Percentiles rank a stretch among this genome's conserved stretches.
These are phyloP conservation scores for Meta bourneti DNA, from an alignment of 2,888 invertebrate species.

Conservation along the genomic window DNA sequence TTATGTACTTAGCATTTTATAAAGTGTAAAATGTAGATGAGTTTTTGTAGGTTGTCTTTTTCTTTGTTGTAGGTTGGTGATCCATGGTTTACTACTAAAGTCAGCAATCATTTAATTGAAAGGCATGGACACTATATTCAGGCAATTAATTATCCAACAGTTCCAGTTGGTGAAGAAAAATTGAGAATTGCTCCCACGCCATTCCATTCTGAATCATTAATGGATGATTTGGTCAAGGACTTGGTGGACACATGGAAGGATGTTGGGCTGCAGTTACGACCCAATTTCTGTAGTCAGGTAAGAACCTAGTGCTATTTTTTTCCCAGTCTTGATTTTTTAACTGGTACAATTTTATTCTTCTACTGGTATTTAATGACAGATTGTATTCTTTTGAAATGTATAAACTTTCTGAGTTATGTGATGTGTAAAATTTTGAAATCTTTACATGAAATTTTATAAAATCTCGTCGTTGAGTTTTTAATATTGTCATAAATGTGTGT, in stretches of 20 bases:
- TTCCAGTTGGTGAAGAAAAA: conserved; percentile 94
- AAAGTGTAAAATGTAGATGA: conserved; percentile 21
- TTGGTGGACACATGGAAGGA: conserved; percentile 90
- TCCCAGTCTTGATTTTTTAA: too few species aligned
- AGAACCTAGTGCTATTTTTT: not conserved
- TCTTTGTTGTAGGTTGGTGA: conserved; percentile 88
- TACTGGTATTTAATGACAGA: too few species aligned
- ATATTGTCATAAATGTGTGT: too few species aligned
- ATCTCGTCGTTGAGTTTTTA: too few species aligned
- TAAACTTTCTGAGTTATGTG: too few species aligned
- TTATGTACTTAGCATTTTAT: not conserved
- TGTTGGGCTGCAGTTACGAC: conserved; percentile 84
- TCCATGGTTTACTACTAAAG: conserved; percentile 88
- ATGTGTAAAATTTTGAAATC: too few species aligned
- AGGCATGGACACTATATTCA: conserved; percentile 96
- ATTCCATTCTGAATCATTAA: conserved; percentile 91
- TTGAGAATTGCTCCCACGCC: conserved; percentile 96
- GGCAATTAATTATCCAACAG: conserved; percentile 99
- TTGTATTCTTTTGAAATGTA: too few species aligned
- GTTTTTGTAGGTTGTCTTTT: too few species aligned
- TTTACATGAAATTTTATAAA: too few species aligned
- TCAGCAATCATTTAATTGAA: conserved; percentile 91
- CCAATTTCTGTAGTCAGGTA: conserved; percentile 75
- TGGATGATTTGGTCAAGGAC: conserved; percentile 90
- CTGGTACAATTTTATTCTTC: too few species aligned